phyloP scores from a whole-genome alignment of 1,140 invertebrate genomes.

The Sitobion miscanthi region DNA sequence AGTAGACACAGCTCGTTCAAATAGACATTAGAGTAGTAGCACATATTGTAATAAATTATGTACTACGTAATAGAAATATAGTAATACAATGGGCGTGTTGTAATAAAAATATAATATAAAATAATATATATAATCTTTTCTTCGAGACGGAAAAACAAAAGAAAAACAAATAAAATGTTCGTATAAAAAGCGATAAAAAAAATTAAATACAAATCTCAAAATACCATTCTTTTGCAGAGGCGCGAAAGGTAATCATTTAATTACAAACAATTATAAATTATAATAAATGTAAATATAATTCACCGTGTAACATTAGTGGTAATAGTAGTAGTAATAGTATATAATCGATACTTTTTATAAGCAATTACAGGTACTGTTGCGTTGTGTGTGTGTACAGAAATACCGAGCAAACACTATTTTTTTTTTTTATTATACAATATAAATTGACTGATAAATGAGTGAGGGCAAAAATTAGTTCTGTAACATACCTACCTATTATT shows the following conservation, averaged over 20 bases:
- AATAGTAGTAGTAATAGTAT: conserved; percentile 4
- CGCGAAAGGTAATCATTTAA: neutral
- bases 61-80: neutral
- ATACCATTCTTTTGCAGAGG: neutral
- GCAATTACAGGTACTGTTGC: neutral
- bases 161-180: neutral
- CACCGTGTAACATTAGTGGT: neutral
- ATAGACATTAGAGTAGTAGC: neutral
- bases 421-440: neutral
- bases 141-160: neutral
- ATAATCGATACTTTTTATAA: conserved; percentile 3
- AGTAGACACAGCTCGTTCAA: conserved; percentile 35
- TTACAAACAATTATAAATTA: conserved; percentile 14
- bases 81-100: too few species aligned
- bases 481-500: neutral
- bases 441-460: neutral
- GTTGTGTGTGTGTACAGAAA: neutral
- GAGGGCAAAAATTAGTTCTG: neutral
- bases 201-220: conserved; percentile 17
- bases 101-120: conserved; percentile 8
- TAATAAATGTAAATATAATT: neutral
- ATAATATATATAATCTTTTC: neutral
- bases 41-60: conserved; percentile 2
- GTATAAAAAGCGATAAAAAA: neutral
- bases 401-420: neutral